phyloP scores from a whole-genome alignment of 2,888 invertebrate genomes.

The Parasteatoda lunata region DNA sequence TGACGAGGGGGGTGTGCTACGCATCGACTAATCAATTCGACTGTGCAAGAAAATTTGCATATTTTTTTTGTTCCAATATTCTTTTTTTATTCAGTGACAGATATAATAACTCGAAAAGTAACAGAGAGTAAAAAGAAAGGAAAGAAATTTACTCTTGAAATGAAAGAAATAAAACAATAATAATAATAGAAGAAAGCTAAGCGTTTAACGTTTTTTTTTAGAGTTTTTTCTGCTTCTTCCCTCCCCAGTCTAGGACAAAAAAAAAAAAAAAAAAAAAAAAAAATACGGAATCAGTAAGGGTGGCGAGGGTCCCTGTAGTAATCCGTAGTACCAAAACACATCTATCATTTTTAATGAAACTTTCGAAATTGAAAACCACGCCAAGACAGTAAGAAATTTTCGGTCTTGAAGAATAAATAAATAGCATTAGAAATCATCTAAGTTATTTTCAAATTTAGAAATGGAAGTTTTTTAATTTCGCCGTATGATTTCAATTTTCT shows the following conservation, averaged over 20 bases:
- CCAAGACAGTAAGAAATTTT: constrained; percentile 17
- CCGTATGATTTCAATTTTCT: constrained; percentile 43
- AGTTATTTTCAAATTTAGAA: constrained; percentile 31
- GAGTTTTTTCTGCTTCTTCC: background rate
- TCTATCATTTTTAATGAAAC: constrained; percentile 55
- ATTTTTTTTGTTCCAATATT: constrained; percentile 24
- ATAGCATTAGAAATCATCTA: constrained; percentile 43
- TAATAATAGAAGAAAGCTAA: constrained; percentile 1
- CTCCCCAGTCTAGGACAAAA: background rate
- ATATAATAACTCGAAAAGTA: constrained; percentile 48
- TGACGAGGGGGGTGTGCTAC: background rate
- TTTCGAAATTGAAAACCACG: constrained; percentile 44
- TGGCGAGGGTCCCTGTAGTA: background rate
- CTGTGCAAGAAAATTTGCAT: constrained; percentile 48
- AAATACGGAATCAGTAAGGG: background rate
- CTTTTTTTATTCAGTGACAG: constrained; percentile 40
- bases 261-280: constrained; percentile 7
- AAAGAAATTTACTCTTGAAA: constrained; percentile 28
- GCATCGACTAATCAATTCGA: constrained; percentile 7
- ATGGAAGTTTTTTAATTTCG: constrained; percentile 40
- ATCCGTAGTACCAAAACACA: constrained; percentile 6
- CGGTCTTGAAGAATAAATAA: constrained; percentile 35
- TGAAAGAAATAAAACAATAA: constrained; percentile 5
- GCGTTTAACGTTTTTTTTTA: constrained; percentile 21
- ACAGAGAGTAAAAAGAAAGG: background rate